Conservation (phyloP, 1,140 invertebrate species). For the Proctacanthus coquilletti region DNA sequence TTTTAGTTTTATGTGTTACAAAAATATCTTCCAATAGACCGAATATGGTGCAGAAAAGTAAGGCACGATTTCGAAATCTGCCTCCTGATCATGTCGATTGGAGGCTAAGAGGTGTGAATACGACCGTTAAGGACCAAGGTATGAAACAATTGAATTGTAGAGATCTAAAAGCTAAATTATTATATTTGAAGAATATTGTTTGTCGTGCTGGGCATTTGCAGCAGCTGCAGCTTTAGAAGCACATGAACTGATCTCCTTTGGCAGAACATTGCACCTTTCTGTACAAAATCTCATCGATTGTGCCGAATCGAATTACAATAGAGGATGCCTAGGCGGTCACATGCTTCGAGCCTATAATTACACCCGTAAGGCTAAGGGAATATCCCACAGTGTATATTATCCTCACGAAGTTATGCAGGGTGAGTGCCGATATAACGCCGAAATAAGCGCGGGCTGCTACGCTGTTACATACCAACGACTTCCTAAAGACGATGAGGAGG, state of each 20-base stretch:
- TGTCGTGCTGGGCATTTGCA: conserved; percentile 40
- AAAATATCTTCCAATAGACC: too few relatives aligned
- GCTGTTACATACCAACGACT: too few relatives aligned
- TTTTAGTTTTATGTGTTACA: too few relatives aligned
- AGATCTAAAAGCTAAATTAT: too few relatives aligned
- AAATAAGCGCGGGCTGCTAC: background rate
- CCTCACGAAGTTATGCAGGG: conserved; percentile 52
- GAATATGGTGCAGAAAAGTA: too few relatives aligned
- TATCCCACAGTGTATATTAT: conserved; percentile 59
- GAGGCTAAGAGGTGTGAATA: too few relatives aligned
- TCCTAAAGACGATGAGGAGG: conserved; percentile 43
- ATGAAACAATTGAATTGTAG: too few relatives aligned
- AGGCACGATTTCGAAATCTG: too few relatives aligned
- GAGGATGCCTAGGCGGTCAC: conserved; percentile 71
- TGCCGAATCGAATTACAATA: conserved; percentile 55
- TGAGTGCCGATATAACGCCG: conserved; percentile 20
- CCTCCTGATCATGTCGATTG: too few relatives aligned
- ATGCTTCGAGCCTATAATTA: conserved; percentile 61
- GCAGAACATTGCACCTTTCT: conserved; percentile 56
- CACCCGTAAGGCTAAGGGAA: conserved; percentile 52
- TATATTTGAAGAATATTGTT: conserved; percentile 42
- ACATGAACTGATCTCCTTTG: conserved; percentile 42
- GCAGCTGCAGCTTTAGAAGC: conserved; percentile 57
- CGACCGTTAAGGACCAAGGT: too few relatives aligned
- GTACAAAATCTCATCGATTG: conserved; percentile 89